phyloP scores from a whole-genome alignment of 2,888 invertebrate species.

The Aphrophora alni region DNA sequence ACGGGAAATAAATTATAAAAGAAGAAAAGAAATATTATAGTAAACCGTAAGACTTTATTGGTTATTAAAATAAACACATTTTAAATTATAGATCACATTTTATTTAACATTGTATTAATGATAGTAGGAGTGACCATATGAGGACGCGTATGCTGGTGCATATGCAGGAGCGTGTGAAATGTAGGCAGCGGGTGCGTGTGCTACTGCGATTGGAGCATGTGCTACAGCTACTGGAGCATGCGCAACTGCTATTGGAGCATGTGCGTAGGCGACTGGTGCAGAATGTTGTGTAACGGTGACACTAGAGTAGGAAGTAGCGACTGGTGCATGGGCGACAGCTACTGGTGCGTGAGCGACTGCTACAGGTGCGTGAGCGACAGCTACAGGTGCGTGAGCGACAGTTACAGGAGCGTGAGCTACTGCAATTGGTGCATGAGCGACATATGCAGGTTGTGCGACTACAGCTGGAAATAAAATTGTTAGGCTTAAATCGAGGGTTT shows the following conservation, averaged over 20 bases:
- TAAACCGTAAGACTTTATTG: neutral
- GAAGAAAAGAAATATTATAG: too few relatives aligned
- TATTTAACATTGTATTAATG: neutral
- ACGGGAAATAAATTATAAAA: too few relatives aligned
- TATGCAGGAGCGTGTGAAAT: neutral
- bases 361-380: conserved; percentile 56
- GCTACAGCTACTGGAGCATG: conserved; percentile 42
- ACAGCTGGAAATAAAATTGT: neutral
- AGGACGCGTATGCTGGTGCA: neutral
- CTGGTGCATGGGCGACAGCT: conserved; percentile 50
- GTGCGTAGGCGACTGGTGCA: conserved; percentile 44
- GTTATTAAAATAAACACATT: neutral
- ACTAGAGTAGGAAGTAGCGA: conserved; percentile 55
- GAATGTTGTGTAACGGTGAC: conserved; percentile 39
- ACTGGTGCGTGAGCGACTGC: conserved; percentile 56
- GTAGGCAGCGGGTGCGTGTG: conserved; percentile 54
- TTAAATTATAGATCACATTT: neutral
- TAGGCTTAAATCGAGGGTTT: too few relatives aligned
- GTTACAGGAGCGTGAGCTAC: conserved; percentile 31
- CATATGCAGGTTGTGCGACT: neutral
- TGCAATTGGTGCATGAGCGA: conserved; percentile 2
- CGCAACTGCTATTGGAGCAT: conserved; percentile 56
- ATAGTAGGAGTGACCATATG: neutral
- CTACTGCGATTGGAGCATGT: conserved; percentile 55
- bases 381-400: conserved; percentile 52